These are phyloP conservation scores for Macaca mulatta DNA, from an alignment of 2,113 vertebrate species.

Conservation along the genomic window DNA sequence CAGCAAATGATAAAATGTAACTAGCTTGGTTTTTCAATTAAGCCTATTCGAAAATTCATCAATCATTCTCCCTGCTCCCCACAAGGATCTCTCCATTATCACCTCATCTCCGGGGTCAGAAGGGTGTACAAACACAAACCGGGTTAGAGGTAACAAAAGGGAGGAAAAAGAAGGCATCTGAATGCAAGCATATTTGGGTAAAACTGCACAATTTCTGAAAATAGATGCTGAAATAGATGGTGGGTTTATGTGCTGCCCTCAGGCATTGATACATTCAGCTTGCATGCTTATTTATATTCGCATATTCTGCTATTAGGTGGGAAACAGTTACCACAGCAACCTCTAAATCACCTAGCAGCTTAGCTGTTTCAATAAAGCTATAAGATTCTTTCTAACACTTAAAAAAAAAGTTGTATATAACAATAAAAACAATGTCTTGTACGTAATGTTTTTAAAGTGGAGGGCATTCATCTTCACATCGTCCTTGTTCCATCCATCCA, in stretches of 20 bases:
- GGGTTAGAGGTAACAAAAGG: slow-evolving; percentile 27
- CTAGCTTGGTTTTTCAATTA: slow-evolving; percentile 60
- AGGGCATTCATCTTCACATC: neutral
- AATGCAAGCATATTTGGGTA: neutral
- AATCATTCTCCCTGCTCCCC: neutral
- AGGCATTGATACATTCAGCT: slow-evolving; percentile 15
- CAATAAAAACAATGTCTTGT: neutral
- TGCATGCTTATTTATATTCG: neutral
- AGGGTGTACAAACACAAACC: neutral
- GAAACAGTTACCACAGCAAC: slow-evolving; percentile 27
- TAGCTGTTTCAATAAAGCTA: slow-evolving; percentile 26
- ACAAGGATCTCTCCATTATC: neutral
- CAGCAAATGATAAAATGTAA: slow-evolving; percentile 43
- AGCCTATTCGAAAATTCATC: neutral
- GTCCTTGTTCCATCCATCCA: neutral
- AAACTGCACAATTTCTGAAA: slow-evolving; percentile 44
- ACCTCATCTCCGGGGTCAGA: neutral
- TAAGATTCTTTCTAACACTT: neutral
- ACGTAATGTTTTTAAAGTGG: neutral
- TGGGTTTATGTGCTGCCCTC: neutral
- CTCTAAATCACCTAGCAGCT: neutral
- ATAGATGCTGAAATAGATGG: slow-evolving; percentile 27
- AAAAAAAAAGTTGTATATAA: neutral
- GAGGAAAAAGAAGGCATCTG: neutral
- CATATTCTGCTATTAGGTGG: neutral